Evolutionary conservation across 2,888 invertebrate genomes (phyloP).

Genomic region (Caenorhabditis sp.): DNA sequence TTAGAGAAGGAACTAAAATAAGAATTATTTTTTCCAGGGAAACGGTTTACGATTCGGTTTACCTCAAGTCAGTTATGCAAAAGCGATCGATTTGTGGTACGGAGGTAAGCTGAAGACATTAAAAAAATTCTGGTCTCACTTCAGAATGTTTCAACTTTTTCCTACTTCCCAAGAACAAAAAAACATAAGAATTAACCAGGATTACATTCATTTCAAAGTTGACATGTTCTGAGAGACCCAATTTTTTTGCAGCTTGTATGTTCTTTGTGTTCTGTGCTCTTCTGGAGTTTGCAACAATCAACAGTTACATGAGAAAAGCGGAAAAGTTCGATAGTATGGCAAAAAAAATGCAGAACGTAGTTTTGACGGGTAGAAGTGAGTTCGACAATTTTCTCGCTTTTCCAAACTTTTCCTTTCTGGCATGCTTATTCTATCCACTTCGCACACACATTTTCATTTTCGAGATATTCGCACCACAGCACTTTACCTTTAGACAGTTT

Average conservation of each 20-base stretch:
- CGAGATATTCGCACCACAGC: conserved; percentile 1
- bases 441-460: conserved; percentile 11
- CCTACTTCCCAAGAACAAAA: too few relatives aligned
- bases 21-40: conserved; percentile 45
- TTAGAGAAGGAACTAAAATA: conserved; percentile 5
- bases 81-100: conserved; percentile 69
- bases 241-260: conserved; percentile 63
- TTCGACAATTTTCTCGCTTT: too few relatives aligned
- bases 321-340: conserved; percentile 57
- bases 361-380: conserved; percentile 39
- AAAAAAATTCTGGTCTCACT: too few relatives aligned
- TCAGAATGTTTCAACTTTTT: too few relatives aligned
- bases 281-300: conserved; percentile 66
- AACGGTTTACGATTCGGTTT: conserved; percentile 66
- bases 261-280: conserved; percentile 68
- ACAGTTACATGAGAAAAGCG: conserved; percentile 65
- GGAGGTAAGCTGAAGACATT: conserved; percentile 66
- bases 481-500: background rate
- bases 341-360: conserved; percentile 41
- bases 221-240: background rate
- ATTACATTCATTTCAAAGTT: too few relatives aligned
- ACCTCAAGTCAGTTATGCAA: conserved; percentile 65
- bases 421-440: background rate
- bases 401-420: too few relatives aligned
- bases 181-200: too few relatives aligned